A percentile compares a stretch with the other conserved stretches of the same genome.
Evolutionary conservation across 1,140 invertebrate species (phyloP).

Genomic region (Zaprionus vittiger): DNA sequence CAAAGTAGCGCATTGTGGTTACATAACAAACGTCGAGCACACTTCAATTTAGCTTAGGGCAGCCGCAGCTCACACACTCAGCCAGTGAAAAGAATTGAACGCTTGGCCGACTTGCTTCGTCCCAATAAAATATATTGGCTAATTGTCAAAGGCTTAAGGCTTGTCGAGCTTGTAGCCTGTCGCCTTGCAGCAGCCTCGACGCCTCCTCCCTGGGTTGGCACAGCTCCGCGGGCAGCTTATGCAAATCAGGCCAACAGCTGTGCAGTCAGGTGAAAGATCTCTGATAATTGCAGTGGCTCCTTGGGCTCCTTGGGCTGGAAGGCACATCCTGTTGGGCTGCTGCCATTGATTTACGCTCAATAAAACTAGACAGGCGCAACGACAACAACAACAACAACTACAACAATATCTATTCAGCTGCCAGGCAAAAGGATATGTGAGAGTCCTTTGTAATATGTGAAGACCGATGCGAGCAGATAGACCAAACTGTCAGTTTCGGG

Average conservation of each 20-base stretch:
- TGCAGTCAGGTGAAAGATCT: conserved; percentile 70
- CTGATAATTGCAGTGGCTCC: conserved; percentile 61
- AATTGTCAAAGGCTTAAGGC: conserved; percentile 68
- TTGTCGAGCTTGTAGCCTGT: not conserved
- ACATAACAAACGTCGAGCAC: conserved; percentile 69
- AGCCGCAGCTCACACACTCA: conserved; percentile 22
- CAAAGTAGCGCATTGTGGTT: conserved; percentile 76
- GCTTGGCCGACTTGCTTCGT: conserved; percentile 14
- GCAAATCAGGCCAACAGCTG: conserved; percentile 64
- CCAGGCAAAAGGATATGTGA: conserved; percentile 12
- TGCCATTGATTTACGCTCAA: conserved; percentile 68
- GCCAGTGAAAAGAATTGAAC: conserved; percentile 34
- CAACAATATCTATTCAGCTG: conserved; percentile 3
- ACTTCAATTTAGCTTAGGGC: conserved; percentile 71
- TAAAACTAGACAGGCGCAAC: conserved; percentile 39
- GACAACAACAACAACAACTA: not conserved
- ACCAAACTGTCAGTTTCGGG: conserved; percentile 11
- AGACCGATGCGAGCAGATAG: conserved; percentile 3
- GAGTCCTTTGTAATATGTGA: conserved; percentile 16
- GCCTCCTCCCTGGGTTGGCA: not conserved
- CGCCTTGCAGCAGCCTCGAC: not conserved
- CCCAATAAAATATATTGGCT: conserved; percentile 64
- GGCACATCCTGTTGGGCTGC: conserved; percentile 9
- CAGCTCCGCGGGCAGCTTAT: conserved; percentile 47
- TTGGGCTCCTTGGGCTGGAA: not conserved